phyloP scores from a whole-genome alignment of 1,140 invertebrate species.

The Pantala flavescens region DNA sequence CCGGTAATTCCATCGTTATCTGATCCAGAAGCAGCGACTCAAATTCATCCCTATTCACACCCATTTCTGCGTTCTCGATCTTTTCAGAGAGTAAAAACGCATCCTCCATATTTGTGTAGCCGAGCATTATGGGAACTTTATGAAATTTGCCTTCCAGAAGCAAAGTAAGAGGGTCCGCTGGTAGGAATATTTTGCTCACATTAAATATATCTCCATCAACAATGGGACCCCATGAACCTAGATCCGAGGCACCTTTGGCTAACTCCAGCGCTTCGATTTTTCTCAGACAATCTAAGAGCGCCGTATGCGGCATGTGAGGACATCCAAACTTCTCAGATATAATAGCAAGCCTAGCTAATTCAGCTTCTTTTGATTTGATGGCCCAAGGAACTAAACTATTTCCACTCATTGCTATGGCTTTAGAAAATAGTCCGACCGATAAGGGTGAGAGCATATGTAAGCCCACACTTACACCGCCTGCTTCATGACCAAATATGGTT shows the following conservation, averaged over 20 bases:
- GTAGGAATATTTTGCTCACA: constrained; percentile 52
- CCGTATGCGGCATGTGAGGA: constrained; percentile 46
- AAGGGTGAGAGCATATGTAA: constrained; percentile 53
- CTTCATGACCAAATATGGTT: constrained; percentile 77
- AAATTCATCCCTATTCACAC: constrained; percentile 44
- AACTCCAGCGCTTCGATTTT: constrained; percentile 44
- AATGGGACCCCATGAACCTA: constrained; percentile 61
- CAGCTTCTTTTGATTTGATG: constrained; percentile 28
- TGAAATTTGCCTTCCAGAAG: constrained; percentile 39
- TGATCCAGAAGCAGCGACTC: constrained; percentile 48
- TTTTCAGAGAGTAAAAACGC: constrained; percentile 44
- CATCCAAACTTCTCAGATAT: constrained; percentile 55
- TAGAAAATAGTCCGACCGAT: constrained; percentile 48
- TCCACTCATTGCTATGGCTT: constrained; percentile 61
- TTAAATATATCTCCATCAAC: constrained; percentile 53
- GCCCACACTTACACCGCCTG: constrained; percentile 62
- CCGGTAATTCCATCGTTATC: constrained; percentile 34
- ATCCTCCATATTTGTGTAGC: constrained; percentile 69
- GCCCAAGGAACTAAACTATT: constrained; percentile 43
- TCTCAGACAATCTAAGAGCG: constrained; percentile 55
- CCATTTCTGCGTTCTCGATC: constrained; percentile 35
- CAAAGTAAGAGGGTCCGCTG: constrained; percentile 48
- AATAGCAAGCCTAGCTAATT: constrained; percentile 42
- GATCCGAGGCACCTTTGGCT: constrained; percentile 48
- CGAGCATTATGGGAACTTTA: constrained; percentile 56